Percentiles rank a stretch among this genome's conserved stretches.
Conservation (phyloP, 2,888 invertebrate species). For the Amphiduros pacificus region DNA sequence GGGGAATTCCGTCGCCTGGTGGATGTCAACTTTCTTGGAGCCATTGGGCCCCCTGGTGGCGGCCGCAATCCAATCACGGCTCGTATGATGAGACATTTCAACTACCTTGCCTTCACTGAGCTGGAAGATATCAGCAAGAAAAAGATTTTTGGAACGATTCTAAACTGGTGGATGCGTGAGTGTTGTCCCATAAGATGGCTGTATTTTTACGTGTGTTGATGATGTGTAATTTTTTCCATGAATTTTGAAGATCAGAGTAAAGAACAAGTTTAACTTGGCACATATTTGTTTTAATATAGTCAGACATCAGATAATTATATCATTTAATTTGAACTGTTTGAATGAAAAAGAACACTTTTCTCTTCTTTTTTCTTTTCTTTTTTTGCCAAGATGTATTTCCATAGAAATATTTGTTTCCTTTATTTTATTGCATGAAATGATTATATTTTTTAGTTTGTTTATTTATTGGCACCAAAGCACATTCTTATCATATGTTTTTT, state of each 20-base stretch:
- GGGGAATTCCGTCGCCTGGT: slow-evolving; percentile 71
- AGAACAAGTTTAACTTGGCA: neutral
- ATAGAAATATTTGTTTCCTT: too few relatives aligned
- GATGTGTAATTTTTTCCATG: neutral
- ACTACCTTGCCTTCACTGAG: slow-evolving; percentile 77
- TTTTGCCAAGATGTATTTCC: too few relatives aligned
- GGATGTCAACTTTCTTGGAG: slow-evolving; percentile 73
- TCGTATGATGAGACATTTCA: slow-evolving; percentile 75
- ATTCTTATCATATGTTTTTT: too few relatives aligned
- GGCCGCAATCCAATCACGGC: slow-evolving; percentile 78
- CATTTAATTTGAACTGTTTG: too few relatives aligned
- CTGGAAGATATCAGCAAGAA: slow-evolving; percentile 74
- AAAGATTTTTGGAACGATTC: slow-evolving; percentile 73
- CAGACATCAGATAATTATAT: too few relatives aligned
- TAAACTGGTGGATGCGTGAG: slow-evolving; percentile 69
- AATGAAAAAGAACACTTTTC: too few relatives aligned
- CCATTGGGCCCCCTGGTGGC: slow-evolving; percentile 81
- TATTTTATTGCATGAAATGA: too few relatives aligned
- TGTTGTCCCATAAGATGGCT: slow-evolving; percentile 2
- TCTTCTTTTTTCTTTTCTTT: too few relatives aligned
- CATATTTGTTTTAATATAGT: neutral
- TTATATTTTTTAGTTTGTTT: too few relatives aligned
- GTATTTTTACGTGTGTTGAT: too few relatives aligned
- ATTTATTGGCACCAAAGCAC: too few relatives aligned
- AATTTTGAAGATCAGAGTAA: neutral